Conservation (phyloP, 2,797 vertebrate genomes). For the Hephaestus fuliginosus region DNA sequence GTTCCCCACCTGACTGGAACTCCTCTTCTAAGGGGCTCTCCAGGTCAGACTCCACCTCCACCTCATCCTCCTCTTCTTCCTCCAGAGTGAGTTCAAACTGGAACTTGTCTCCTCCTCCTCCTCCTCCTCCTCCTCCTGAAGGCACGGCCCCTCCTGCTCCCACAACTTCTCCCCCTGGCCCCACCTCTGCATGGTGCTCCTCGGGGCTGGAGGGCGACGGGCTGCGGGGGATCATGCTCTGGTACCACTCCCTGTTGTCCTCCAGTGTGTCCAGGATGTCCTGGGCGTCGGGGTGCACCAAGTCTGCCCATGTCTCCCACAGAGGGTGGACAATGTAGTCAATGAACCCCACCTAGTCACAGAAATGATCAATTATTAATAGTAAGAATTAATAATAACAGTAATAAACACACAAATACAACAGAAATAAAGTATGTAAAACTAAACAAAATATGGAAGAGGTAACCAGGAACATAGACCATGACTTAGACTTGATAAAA, state of each 20-base stretch:
- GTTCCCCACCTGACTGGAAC: slow-evolving; percentile 69
- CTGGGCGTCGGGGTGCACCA: slow-evolving; percentile 95
- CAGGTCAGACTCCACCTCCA: slow-evolving; percentile 76
- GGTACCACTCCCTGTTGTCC: slow-evolving; percentile 96
- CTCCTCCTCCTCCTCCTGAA: slow-evolving; percentile 36
- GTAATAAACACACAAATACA: neutral
- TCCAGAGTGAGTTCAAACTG: slow-evolving; percentile 92
- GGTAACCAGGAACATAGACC: too few species aligned
- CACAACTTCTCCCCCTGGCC: slow-evolving; percentile 42
- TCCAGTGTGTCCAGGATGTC: slow-evolving; percentile 94
- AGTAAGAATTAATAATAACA: neutral
- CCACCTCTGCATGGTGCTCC: slow-evolving; percentile 66
- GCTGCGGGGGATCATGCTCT: slow-evolving; percentile 94
- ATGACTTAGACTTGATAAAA: too few species aligned
- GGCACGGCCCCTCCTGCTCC: slow-evolving; percentile 49
- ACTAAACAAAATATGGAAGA: too few species aligned
- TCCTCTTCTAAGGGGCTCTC: slow-evolving; percentile 87
- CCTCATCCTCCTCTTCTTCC: slow-evolving; percentile 87
- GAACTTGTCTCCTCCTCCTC: slow-evolving; percentile 85
- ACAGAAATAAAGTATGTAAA: neutral
- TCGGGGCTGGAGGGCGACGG: slow-evolving; percentile 84
- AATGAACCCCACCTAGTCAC: slow-evolving; percentile 91
- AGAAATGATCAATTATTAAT: slow-evolving; percentile 1
- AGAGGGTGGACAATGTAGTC: slow-evolving; percentile 95
- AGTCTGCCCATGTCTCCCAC: slow-evolving; percentile 96